Evolutionary conservation across 2,888 invertebrate species (phyloP).

Genomic region (Macropis europaea): DNA sequence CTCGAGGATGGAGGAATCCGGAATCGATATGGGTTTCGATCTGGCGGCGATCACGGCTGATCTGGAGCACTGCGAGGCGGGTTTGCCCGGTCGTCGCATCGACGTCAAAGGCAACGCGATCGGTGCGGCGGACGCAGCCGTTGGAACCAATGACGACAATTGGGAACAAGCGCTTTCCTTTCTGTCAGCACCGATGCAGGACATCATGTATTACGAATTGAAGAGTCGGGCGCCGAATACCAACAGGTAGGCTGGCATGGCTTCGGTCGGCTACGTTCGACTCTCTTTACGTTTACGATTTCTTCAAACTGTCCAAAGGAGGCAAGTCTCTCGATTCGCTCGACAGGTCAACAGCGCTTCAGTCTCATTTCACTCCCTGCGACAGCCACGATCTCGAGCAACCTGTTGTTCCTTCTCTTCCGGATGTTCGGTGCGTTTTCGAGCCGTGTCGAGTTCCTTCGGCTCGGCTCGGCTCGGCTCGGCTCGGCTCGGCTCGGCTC

Average conservation of each 20-base stretch:
- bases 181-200: constrained; percentile 81
- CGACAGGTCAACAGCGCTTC: not conserved
- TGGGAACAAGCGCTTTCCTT: constrained; percentile 83
- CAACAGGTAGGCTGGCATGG: constrained; percentile 83
- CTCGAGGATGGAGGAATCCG: constrained; percentile 83
- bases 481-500: not conserved
- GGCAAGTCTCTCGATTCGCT: too few relatives aligned
- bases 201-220: constrained; percentile 84
- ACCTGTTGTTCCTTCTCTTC: not conserved
- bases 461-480: not conserved
- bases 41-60: constrained; percentile 83
- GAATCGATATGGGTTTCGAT: constrained; percentile 85
- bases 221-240: constrained; percentile 84
- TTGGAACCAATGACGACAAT: constrained; percentile 79
- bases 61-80: constrained; percentile 48
- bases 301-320: too few relatives aligned
- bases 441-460: not conserved
- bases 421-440: not conserved
- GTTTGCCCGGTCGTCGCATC: constrained; percentile 17
- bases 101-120: constrained; percentile 3
- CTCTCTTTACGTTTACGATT: not conserved
- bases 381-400: constrained; percentile 32
- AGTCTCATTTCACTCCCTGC: constrained; percentile 17
- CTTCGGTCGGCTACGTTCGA: too few relatives aligned
- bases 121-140: not conserved